Base-by-base conservation (phyloP, 2,888 invertebrate species). In the Lampropteryx suffumata region DNA sequence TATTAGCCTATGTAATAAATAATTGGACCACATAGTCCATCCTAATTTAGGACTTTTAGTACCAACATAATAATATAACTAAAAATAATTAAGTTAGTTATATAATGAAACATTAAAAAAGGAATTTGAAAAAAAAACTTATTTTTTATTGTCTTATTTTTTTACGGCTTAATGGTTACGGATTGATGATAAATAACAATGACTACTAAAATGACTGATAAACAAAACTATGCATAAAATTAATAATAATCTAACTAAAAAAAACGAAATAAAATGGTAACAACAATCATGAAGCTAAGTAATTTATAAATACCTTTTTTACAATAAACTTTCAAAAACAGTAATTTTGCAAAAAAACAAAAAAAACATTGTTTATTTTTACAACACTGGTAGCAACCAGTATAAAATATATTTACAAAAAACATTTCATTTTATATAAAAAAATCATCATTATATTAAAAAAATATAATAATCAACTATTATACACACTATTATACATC, bases 1-100 rank as follows among this genome's bases (percentile, higher is more conserved):
- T 7, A 8, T 27, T 32, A 46, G 11, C 11, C 26, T 47, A 40
- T 14, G 5, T 5, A 55, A 54, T 50, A 57, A 60, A 58, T 59
- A 52, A 50, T 55, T 54, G 65, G 80, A 75, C 81, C 81, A 81
- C 81, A 68, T 79, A 71, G 77, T 67, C 79, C 66, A 72, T 79
- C 84, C 82, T 83, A 82, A 83, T 83, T 82, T 83, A 83, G 82
- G 83, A 82, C 71, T 69, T 50, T 42, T 55, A 43, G 58, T 55
- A 59, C 49, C 46, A 32, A 42, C 41, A 17, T 3, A 17, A 17
- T 17, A 17, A 17, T 17, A 2, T 17, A 17, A 17, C 3, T 17
- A 17, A 17, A 17, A 17, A 17, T 17, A 3, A 17, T 17, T 17
- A 4, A 17, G 2, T 17, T 3, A 17, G 17, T 2, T 17, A 17